Evolutionary conservation across 2,797 vertebrate genomes (phyloP), one percentile per base, ranked within the genome.

Genomic region (Hoplostethus atlanticus): DNA sequence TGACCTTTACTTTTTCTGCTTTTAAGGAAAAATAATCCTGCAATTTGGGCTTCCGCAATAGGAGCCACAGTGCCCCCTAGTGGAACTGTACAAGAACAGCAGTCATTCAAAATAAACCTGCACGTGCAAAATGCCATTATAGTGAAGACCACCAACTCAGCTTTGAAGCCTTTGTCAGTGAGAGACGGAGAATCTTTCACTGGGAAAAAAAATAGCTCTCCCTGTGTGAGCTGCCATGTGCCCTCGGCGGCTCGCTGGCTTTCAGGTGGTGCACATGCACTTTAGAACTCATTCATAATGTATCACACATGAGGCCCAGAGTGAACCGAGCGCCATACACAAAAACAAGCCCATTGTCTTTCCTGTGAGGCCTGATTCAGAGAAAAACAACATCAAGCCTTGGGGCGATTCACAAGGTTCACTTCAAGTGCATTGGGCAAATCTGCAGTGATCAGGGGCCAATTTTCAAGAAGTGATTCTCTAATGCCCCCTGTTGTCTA

Each of bases 321-420:
- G 70, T 38, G 55, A 57, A 76, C 15, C 0, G 11, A 58, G 42
- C 34, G 58, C 31, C 8, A 34, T 6, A 64, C 52, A 83, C 36
- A 57, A 64, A 83, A 77, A 86, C 48, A 86, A 85, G 50, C 58
- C 71, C 66, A 84, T 81, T 83, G 79, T 88, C 71, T 80, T 77
- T 84, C 15, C 74, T 68, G 64, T 81, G 84, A 84, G 64, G 72
- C 36, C 38, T 1, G 62, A 86, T 89, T 90, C 70, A 83, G 60
- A 84, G 70, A 79, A 89, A 87, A 90, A 84, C 64, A 83, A 60
- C 75, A 66, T 65, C 7, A 53, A 82, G 77, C 83, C 81, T 68
- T 34, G 4, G 21, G 79, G 84, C 70, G 5, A 83, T 79, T 84
- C 62, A 36, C 64, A 83, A 73, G 79, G 89, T 91, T 91, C 84